Evolutionary conservation across 2,797 vertebrate genomes (phyloP), one percentile per base, ranked within the genome.

Genomic region (Rachycentron canadum): DNA sequence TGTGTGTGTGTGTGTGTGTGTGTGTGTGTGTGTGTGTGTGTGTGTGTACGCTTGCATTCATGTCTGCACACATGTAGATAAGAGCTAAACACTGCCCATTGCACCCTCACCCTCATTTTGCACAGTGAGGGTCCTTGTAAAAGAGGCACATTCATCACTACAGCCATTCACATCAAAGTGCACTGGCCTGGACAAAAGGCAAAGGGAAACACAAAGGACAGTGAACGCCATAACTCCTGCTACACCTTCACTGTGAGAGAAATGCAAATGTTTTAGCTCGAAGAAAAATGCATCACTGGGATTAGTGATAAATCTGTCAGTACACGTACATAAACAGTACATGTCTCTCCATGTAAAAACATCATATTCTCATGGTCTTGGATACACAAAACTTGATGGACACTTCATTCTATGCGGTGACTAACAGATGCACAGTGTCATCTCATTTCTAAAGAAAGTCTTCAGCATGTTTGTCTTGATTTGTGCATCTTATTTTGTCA

Each of bases 61-160:
- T 66, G 82, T 69, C 82, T 89, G 86, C 78, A 49, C 81, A 86
- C 74, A 87, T 78, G 55, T 3, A 90, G 91, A 93, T 92, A 92
- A 91, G 84, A 86, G 72, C 59, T 69, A 69, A 83, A 76, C 72
- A 67, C 45, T 50, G 47, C 36, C 69, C 41, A 25, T 25, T 60
- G 58, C 59, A 61, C 52, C 73, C 73, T 63, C 70, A 64, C 81
- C 79, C 76, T 79, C 47, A 13, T 61, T 81, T 56, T 41, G 43
- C 85, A 82, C 87, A 78, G 62, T 71, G 47, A 84, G 83, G 64
- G 53, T 82, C 80, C 82, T 86, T 82, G 82, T 91, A 90, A 92
- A 92, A 88, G 85, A 84, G 74, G 72, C 36, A 69, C 91, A 93
- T 94, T 93, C 88, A 90, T 93, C 87, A 88, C 87, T 19, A 26